Evolutionary conservation across 2,888 invertebrate species (phyloP).

Genomic region (Nemurella pictetii): DNA sequence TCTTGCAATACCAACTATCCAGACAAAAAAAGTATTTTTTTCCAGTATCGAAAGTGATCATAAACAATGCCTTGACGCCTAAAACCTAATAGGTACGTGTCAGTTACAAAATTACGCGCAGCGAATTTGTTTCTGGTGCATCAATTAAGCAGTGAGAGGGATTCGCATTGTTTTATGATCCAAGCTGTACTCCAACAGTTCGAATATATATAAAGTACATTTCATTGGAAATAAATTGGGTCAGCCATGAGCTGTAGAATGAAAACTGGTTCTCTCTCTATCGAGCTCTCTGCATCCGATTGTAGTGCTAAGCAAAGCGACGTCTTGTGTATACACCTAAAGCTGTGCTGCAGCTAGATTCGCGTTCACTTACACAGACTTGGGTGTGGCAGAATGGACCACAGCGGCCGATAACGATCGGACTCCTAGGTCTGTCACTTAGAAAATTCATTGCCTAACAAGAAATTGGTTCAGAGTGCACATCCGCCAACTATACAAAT

Average conservation of each 20-base stretch:
- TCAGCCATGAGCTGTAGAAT: constrained; percentile 26
- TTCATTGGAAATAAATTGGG: constrained; percentile 27
- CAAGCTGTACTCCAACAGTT: constrained; percentile 17
- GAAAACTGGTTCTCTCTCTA: constrained; percentile 16
- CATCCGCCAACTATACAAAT: neutral
- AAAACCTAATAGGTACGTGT: neutral
- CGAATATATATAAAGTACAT: constrained; percentile 4
- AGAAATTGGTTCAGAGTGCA: neutral
- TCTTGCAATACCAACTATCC: neutral
- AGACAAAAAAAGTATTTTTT: too few species aligned
- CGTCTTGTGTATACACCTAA: neutral
- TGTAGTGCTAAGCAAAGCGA: neutral
- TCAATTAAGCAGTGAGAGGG: constrained; percentile 6
- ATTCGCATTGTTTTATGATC: constrained; percentile 9
- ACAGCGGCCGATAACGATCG: neutral
- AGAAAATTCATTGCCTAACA: neutral
- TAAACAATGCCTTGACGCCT: neutral
- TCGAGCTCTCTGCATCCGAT: neutral
- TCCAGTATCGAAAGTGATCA: too few species aligned
- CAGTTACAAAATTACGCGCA: neutral
- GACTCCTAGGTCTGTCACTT: neutral
- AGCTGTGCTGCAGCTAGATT: neutral
- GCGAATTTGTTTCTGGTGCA: constrained; percentile 2
- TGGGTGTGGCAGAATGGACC: constrained; percentile 23
- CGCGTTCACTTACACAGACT: constrained; percentile 20